Percentiles rank a stretch among this genome's conserved stretches.
Conservation (phyloP, 37 sponge, comb jelly and placozoan genomes). For the Cliona cf. orientalis region DNA sequence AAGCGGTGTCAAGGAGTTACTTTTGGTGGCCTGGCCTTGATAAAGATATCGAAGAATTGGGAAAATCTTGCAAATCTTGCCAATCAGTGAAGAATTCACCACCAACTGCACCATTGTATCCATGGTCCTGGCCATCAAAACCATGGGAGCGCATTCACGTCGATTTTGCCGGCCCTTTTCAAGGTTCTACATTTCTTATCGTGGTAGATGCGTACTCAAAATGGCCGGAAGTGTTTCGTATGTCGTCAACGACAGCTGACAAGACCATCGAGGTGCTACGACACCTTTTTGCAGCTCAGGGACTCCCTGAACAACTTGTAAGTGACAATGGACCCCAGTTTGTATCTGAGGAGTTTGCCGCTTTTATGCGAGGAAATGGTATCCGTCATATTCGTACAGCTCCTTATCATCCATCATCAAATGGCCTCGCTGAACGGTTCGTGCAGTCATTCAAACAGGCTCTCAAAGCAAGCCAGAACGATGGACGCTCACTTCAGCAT, state of each 20-base stretch:
- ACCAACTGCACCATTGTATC: constrained; percentile 17
- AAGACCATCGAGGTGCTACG: constrained; percentile 44
- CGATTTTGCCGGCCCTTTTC: constrained; percentile 30
- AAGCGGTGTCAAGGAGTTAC: constrained; percentile 35
- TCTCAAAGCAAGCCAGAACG: constrained; percentile 3
- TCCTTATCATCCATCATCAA: constrained; percentile 53
- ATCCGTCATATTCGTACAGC: constrained; percentile 42
- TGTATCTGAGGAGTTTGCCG: constrained; percentile 22
- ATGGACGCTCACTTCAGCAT: background rate
- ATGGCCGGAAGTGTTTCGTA: constrained; percentile 55
- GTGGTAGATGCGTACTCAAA: constrained; percentile 45
- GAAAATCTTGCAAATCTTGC: constrained; percentile 15
- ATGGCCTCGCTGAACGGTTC: constrained; percentile 54
- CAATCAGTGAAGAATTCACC: constrained; percentile 6
- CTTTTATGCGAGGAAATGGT: constrained; percentile 31
- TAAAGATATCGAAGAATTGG: constrained; percentile 22
- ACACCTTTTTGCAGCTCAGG: constrained; percentile 34
- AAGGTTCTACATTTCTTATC: constrained; percentile 24
- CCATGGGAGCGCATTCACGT: constrained; percentile 40
- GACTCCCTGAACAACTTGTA: constrained; percentile 48
- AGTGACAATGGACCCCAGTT: constrained; percentile 70
- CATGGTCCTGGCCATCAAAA: constrained; percentile 15
- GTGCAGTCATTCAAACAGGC: constrained; percentile 47
- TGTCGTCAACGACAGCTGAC: constrained; percentile 30
- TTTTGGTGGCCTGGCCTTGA: constrained; percentile 60